Evolutionary conservation across 2,888 invertebrate species (phyloP), one percentile per base, ranked within the genome.

Genomic region (Macrophya annulata): DNA sequence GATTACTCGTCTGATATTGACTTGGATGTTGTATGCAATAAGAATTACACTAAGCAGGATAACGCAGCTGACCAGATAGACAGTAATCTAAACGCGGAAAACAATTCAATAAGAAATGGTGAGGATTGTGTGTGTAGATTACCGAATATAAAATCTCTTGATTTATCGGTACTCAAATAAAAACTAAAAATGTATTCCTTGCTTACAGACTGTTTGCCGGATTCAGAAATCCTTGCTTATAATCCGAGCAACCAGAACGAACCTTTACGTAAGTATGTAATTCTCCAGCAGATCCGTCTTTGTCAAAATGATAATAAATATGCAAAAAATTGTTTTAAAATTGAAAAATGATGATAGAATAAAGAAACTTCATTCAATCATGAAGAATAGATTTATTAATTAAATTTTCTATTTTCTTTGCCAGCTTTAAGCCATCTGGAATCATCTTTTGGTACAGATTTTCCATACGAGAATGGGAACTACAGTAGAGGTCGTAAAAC

Each of bases 401-500:
- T 17, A 21, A 21, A 74, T 74, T 74, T 74, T 17, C 6, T 48
- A 10, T 74, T 74, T 21, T n/a, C 43, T 45, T 21, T 9, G 45
- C 31, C 48, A 83, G 71, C 87, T 84, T 59, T 87, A 43, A 87
- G 40, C 72, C 87, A 86, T 72, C 17, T 77, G 55, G 85, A 85
- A 40, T 43, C 82, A 37, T 74, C 86, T 40, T 86, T 86, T 74
- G 87, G 86, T 25, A 87, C 85, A 85, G 90, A 90, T 48, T 87
- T 86, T 74, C 72, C 86, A 40, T 81, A 85, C 81, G 86, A 88
- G 5, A 81, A 84, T 43, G 85, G 88, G 8, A 89, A 86, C 85
- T 88, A 87, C 65, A 85, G 86, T 21, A 85, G 84, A 48, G 91
- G 91, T 31, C 89, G 91, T 21, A 88, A 91, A 77, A 92, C 93